Evolutionary conservation across 2,888 invertebrate genomes (phyloP).

Genomic region (Drosophila mimetica): DNA sequence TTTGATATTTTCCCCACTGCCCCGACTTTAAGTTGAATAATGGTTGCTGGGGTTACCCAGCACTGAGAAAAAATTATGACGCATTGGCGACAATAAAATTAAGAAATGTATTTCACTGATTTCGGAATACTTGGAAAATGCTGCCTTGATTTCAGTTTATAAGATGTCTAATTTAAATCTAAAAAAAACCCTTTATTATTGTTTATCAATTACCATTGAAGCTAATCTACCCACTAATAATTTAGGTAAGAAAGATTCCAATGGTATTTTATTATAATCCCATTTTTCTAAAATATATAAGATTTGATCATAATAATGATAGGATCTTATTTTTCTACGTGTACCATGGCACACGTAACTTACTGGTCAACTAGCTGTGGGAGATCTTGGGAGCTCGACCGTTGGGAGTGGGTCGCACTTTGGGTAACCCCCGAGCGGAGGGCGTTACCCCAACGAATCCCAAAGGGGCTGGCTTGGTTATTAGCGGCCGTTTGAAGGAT

Average conservation of each 20-base stretch:
- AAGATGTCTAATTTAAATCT: too few species aligned
- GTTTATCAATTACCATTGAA: too few species aligned
- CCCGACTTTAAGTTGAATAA: constrained; percentile 32
- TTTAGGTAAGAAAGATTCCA: too few species aligned
- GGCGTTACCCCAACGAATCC: constrained; percentile 38
- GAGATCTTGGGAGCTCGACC: constrained; percentile 6
- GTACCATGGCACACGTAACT: constrained; percentile 28
- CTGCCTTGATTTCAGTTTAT: too few species aligned
- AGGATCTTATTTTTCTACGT: constrained; percentile 29
- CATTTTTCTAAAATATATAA: too few species aligned
- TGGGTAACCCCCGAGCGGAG: constrained; percentile 46
- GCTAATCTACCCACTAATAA: too few species aligned
- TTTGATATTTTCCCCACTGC: constrained; percentile 62
- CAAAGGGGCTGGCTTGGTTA: constrained; percentile 10
- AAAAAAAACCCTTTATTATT: too few species aligned
- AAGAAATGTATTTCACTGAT: too few species aligned
- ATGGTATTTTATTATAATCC: too few species aligned
- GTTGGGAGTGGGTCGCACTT: constrained; percentile 9
- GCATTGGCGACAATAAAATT: too few species aligned
- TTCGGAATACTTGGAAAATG: too few species aligned
- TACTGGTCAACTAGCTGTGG: constrained; percentile 9
- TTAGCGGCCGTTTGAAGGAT: constrained; percentile 56
- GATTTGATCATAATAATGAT: too few species aligned
- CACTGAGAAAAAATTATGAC: constrained; percentile 2
- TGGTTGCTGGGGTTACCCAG: constrained; percentile 24